phyloP scores from a whole-genome alignment of 2,888 invertebrate species.

The Cryptocephalus moraei region DNA sequence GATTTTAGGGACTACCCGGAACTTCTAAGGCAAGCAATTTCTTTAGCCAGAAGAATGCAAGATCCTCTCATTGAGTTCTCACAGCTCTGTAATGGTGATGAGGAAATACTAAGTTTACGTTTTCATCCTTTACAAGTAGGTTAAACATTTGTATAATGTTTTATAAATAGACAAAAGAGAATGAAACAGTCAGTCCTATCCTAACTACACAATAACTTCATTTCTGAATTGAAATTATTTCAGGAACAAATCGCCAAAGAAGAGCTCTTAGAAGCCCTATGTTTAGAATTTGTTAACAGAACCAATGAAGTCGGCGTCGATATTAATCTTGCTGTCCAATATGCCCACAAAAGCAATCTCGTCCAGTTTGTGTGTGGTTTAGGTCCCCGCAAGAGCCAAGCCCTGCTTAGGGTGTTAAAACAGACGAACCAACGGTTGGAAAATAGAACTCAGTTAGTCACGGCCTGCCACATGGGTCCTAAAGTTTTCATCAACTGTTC shows the following conservation, averaged over 20 bases:
- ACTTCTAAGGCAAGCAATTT: conserved; percentile 83
- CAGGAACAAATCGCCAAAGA: conserved; percentile 76
- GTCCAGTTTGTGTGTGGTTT: conserved; percentile 96
- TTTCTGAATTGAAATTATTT: conserved; percentile 22
- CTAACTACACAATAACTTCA: conserved; percentile 20
- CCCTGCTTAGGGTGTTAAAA: conserved; percentile 74
- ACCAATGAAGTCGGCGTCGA: conserved; percentile 98
- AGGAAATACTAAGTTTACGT: conserved; percentile 89
- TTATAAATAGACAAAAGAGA: too few species aligned
- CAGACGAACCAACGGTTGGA: conserved; percentile 87
- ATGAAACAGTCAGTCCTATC: too few species aligned
- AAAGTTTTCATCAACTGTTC: conserved; percentile 95
- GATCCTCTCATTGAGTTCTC: conserved; percentile 95
- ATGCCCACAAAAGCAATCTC: conserved; percentile 76
- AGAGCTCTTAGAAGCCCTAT: conserved; percentile 73
- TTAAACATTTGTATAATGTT: neutral
- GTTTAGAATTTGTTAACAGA: conserved; percentile 85
- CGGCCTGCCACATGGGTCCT: conserved; percentile 93
- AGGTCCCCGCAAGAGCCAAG: conserved; percentile 89
- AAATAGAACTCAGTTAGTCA: conserved; percentile 91
- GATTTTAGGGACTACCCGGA: conserved; percentile 93
- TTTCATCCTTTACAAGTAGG: conserved; percentile 72
- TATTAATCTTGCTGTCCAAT: conserved; percentile 85
- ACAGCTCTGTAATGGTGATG: conserved; percentile 90
- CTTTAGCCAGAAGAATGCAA: conserved; percentile 82